Evolutionary conservation across 2,113 vertebrate genomes (phyloP).

Genomic region (Elachura formosa): DNA sequence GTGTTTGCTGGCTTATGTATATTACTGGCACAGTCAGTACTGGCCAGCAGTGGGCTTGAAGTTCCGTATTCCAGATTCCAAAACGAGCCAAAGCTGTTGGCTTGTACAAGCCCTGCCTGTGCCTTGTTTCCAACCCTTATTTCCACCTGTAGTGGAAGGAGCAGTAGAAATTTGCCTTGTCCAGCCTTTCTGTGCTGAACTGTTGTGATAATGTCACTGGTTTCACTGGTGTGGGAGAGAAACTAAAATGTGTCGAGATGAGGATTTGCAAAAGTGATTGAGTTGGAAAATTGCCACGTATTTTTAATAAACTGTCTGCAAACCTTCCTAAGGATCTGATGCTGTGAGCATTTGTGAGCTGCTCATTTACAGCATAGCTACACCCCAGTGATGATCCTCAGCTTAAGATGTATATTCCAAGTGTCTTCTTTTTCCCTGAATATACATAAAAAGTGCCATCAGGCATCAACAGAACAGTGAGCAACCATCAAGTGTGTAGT

Average conservation of each 20-base stretch:
- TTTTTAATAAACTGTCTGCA: background rate
- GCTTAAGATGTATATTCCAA: background rate
- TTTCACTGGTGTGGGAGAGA: background rate
- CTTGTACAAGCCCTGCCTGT: background rate
- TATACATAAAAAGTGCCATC: background rate
- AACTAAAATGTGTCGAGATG: background rate
- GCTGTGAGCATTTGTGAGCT: background rate
- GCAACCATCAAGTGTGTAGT: background rate
- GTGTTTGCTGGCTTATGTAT: rapidly evolving
- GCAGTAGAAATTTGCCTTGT: background rate
- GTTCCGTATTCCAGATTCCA: background rate
- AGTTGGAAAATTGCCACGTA: background rate
- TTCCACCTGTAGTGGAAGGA: rapidly evolving
- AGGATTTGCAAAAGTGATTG: background rate
- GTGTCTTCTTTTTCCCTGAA: background rate
- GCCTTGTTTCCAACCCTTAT: background rate
- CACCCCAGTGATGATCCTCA: background rate
- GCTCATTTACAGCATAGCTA: background rate
- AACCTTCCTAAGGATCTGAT: background rate
- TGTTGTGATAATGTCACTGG: background rate
- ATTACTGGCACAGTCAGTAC: background rate
- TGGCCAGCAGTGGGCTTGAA: background rate
- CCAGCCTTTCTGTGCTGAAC: background rate
- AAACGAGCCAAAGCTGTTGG: background rate
- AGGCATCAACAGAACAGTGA: background rate